Conservation (phyloP, 2,113 vertebrate species). For the Mirza zaza region DNA sequence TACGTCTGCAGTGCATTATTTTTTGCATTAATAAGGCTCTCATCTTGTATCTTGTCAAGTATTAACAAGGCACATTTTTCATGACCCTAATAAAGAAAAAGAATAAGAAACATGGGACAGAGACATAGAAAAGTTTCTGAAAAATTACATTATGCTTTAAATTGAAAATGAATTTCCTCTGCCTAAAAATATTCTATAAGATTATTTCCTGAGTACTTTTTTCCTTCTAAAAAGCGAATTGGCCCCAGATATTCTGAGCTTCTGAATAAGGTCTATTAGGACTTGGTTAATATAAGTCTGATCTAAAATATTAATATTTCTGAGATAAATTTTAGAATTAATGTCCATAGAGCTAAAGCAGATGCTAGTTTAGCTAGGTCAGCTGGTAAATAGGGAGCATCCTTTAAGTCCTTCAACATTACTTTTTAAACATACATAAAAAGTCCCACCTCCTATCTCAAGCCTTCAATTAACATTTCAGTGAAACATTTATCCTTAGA, state of each 20-base stretch:
- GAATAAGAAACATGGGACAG: conserved; percentile 1
- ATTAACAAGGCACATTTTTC: conserved; percentile 97
- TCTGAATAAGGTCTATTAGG: not conserved
- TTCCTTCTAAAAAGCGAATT: conserved; percentile 25
- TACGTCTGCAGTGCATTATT: conserved; percentile 96
- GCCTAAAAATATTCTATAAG: not conserved
- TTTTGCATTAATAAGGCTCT: conserved; percentile 91
- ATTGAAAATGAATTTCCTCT: not conserved
- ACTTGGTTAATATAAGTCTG: not conserved
- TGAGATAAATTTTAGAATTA: conserved; percentile 24
- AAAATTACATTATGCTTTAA: not conserved
- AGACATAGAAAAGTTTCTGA: not conserved
- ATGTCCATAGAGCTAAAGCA: not conserved
- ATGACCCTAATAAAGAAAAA: conserved; percentile 87
- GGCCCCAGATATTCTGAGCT: not conserved
- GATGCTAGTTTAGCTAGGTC: not conserved
- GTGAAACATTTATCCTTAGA: not conserved
- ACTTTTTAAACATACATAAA: not conserved
- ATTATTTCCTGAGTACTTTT: not conserved
- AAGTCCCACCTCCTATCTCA: not conserved
- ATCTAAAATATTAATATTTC: conserved; percentile 39
- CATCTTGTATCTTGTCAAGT: conserved; percentile 93
- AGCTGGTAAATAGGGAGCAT: not conserved
- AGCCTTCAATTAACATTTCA: not conserved
- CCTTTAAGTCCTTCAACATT: not conserved